Evolutionary conservation across 2,888 invertebrate species (phyloP), one percentile per base, ranked within the genome.

Genomic region (Pecten maximus): DNA sequence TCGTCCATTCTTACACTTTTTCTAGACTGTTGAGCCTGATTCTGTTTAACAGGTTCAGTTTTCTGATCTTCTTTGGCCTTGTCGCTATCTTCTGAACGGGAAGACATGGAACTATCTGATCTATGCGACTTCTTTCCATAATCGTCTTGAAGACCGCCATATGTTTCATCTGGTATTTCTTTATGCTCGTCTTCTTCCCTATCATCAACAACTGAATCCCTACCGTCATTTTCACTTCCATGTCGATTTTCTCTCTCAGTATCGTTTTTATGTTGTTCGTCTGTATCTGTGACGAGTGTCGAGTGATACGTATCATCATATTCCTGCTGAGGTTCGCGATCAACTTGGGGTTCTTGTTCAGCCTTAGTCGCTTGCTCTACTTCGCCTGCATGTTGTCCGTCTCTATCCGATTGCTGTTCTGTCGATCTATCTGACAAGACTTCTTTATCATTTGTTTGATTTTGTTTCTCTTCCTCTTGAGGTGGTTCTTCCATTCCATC

Each of bases 1-100:
- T 60, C 60, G 23, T 60, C 60, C 60, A 60, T 60, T n/a, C 60
- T 60, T 60, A 60, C 60, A 60, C 35, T 74, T 35, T 74, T 74
- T 23, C 28, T 74, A 74, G 74, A 74, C 35, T 74, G 74, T 35
- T 35, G 74, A 2, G 16, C 0, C 28, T 35, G 74, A 35, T 28
- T 10, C 6, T 28, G 35, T 12, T 74, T 74, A 28, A 12, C 10
- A 35, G 74, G 74, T 74, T 74, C 35, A 10, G 28, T 15, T 74
- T 74, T 74, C 8, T 35, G 28, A 28, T 74, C 74, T 28, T 35
- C 23, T 0, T 0, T 28, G 12, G 0, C 35, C 35, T 74, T 74
- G 8, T 6, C 35, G 74, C 8, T 28, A 10, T 74, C 35, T 28
- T 10, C 35, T 0, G 74, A 74, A 35, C 28, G 28, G 2, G 74